These are phyloP conservation scores for Cephus pygmeus DNA, from an alignment of 2,888 invertebrate genomes.

Conservation along the genomic window DNA sequence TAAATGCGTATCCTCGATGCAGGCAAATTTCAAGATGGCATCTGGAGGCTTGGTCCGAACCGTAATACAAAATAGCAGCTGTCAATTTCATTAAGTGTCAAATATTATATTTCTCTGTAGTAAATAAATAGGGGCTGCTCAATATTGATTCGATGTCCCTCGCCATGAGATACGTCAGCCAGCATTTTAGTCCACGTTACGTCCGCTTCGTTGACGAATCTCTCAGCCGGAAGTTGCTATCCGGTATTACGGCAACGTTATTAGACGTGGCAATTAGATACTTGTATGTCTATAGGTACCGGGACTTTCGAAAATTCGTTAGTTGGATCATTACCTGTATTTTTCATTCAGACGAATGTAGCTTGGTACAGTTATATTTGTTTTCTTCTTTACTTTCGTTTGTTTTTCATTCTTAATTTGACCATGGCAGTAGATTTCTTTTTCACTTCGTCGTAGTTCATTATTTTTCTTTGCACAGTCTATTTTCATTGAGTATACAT, in stretches of 20 bases:
- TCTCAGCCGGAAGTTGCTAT: background rate
- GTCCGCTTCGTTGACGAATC: background rate
- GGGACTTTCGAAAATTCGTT: background rate
- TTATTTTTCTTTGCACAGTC: too few relatives aligned
- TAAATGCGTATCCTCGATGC: background rate
- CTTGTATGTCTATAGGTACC: background rate
- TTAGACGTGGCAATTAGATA: background rate
- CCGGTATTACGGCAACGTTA: background rate
- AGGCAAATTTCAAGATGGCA: background rate
- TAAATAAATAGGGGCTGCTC: background rate
- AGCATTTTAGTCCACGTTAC: background rate
- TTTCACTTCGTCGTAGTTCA: too few relatives aligned
- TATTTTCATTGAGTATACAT: too few relatives aligned
- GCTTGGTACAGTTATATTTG: background rate
- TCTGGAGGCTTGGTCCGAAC: background rate
- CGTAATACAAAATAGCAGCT: background rate
- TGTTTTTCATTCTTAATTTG: background rate
- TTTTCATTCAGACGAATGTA: too few relatives aligned
- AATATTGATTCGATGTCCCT: background rate
- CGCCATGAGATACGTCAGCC: background rate
- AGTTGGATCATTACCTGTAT: background rate
- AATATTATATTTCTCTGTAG: background rate
- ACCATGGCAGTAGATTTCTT: background rate
- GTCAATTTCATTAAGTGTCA: background rate
- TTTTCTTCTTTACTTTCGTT: background rate